A percentile compares a stretch with the other conserved stretches of the same genome.
These are phyloP conservation scores for Parascotia fuliginaria DNA, from an alignment of 2,888 invertebrate genomes.

Conservation along the genomic window DNA sequence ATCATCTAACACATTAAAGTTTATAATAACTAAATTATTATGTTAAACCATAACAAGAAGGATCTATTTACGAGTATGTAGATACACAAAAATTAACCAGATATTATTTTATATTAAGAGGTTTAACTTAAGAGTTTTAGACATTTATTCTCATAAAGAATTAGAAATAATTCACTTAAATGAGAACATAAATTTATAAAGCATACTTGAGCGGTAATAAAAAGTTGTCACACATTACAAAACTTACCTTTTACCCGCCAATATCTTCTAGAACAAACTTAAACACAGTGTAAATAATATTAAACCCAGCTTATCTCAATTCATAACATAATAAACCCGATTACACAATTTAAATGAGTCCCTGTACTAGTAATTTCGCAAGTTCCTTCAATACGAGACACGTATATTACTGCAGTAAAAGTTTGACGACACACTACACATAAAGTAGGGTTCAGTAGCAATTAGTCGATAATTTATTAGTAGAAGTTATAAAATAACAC, in stretches of 20 bases:
- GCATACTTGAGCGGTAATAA: no score
- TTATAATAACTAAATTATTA: no score
- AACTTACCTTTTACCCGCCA: background rate
- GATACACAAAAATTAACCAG: no score
- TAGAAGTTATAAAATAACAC: slow-evolving; percentile 39
- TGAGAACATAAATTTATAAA: no score
- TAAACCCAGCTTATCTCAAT: background rate
- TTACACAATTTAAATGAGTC: background rate
- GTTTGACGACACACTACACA: slow-evolving; percentile 24
- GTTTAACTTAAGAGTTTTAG: no score
- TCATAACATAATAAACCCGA: background rate
- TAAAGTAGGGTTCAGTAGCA: slow-evolving; percentile 41
- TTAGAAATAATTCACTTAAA: no score
- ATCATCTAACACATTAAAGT: no score
- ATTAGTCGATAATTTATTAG: slow-evolving; percentile 52
- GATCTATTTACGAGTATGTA: no score
- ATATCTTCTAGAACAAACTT: background rate
- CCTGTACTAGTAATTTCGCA: background rate
- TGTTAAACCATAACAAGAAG: no score
- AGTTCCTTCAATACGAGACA: background rate
- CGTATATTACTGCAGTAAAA: slow-evolving; percentile 26
- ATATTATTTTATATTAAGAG: no score
- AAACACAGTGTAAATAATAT: background rate
- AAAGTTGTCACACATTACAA: no score
- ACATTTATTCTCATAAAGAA: no score